Base-by-base conservation (phyloP, 2,797 vertebrate species). In the Enteromius treurensis region DNA sequence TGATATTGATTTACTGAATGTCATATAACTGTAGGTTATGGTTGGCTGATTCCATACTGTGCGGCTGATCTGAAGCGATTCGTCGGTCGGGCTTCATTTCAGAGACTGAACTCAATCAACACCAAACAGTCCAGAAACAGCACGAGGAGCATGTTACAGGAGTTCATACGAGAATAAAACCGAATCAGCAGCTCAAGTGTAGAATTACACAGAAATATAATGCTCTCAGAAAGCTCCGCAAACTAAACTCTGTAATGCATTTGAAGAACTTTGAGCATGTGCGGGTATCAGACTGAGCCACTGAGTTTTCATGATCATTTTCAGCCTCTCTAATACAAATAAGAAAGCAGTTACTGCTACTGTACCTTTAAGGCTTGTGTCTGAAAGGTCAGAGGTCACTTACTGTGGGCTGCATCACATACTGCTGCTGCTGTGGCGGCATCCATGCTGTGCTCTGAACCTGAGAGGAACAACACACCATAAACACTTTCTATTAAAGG, bases 391-490 rank as follows among this genome's bases (percentile, higher is more conserved):
- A 77, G 58, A 29, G 69, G 86, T 51, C 91, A 97, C 97, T 95
- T 95, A 96, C 96, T 94, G 96, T 95, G 91, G 96, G 96, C 94
- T 96, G 96, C 96, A 96, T 96, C 95, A 96, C 95, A 90, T 96
- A 96, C 70, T 74, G 70, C 89, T 95, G 96, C 92, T 96, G 96
- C 92, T 96, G 96, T 2, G 40, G 40, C 93, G 96, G 96, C 96
- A 96, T 96, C 96, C 96, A 96, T 90, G 96, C 96, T 93, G 96
- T 96, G 90, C 95, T 96, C 95, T 96, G 96, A 93, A 96, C 95
- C 96, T 93, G 93, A 84, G 84, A 92, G 87, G 3, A 9, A 68
- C 23, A 79, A 23, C 5, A 67, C n/a, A 51, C 17, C 11, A 3
- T 29, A 6, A 45, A 45, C 1, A 77, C 86, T 88, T 88, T 90